Evolutionary conservation across 1,140 invertebrate species (phyloP), one percentile per base, ranked within the genome.

Genomic region (Arion vulgaris): DNA sequence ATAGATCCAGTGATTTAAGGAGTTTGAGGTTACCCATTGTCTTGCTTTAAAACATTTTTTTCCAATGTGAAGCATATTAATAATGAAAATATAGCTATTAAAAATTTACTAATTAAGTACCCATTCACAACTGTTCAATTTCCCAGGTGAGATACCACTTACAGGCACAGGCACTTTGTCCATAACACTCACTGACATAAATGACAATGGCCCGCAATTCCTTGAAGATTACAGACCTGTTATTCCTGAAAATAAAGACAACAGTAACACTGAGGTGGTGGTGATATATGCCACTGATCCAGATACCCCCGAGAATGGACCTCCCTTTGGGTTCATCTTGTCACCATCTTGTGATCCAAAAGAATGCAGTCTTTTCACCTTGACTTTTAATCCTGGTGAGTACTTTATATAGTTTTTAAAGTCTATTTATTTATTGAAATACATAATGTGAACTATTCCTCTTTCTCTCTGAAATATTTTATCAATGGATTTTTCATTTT

Each of bases 81-180:
- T 45, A 45, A 7, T 45, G 41, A 15, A 45, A 45, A 45, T 45
- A 45, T 45, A 45, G 15, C 15, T n/a, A n/a, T n/a, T n/a, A n/a
- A 45, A 15, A 15, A 45, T 45, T 7, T 45, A 5, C 15, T 45
- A 7, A 15, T 7, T 5, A 45, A 45, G 5, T 45, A 45, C 15
- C 41, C 5, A 7, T 5, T 45, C 15, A 45, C 5, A 45, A 45
- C 5, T 45, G 15, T 45, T 45, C 15, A 45, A 7, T 15, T 45
- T 45, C 5, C 15, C 81, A 93, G 93, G 93, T 82, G 86, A 89
- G 73, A 98, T 98, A 15, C 95, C 97, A 0, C 96, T 97, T 93
- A 99, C 97, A 9, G 97, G 98, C 5, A 98, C 97, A 1, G 98
- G 97, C 0, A 99, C 97, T 0, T 93, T 99, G 28, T 97, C 96